Evolutionary conservation across 2,888 invertebrate species (phyloP).

Genomic region (Netelia inedita): DNA sequence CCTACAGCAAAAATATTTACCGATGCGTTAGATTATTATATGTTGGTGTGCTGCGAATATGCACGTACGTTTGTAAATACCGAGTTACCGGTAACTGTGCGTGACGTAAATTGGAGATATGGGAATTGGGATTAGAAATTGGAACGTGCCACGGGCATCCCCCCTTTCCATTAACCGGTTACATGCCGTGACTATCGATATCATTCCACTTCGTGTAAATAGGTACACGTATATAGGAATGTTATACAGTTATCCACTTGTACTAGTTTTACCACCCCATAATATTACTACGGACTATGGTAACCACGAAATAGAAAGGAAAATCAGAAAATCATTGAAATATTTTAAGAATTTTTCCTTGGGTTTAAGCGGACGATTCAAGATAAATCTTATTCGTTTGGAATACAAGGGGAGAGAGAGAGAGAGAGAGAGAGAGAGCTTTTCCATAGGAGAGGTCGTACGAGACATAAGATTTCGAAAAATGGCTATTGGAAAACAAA

Average conservation of each 20-base stretch:
- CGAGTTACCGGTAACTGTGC: slow-evolving; percentile 30
- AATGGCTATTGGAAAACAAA: not conserved
- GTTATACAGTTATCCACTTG: slow-evolving; percentile 10
- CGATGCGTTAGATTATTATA: slow-evolving; percentile 4
- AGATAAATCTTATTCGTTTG: slow-evolving; percentile 39
- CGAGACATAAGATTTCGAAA: slow-evolving; percentile 26
- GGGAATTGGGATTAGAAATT: slow-evolving; percentile 60
- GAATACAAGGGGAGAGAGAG: not conserved
- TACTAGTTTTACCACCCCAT: not conserved
- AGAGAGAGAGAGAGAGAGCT: not conserved
- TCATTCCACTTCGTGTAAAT: not conserved
- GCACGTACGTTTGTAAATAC: not conserved
- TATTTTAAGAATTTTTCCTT: slow-evolving; percentile 34
- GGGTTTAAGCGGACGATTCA: slow-evolving; percentile 33
- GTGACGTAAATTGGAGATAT: slow-evolving; percentile 52
- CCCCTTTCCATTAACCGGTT: slow-evolving; percentile 31
- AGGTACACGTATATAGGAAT: not conserved
- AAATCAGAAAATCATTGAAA: slow-evolving; percentile 50
- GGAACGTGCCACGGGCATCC: slow-evolving; percentile 27
- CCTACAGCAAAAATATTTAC: not conserved
- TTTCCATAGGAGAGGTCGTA: not conserved
- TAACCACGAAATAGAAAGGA: not conserved
- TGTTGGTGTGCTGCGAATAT: not conserved
- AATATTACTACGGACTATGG: not conserved
- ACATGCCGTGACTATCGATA: slow-evolving; percentile 7